Base-by-base conservation (phyloP, 2,888 invertebrate genomes). In the Troides aeacus region DNA sequence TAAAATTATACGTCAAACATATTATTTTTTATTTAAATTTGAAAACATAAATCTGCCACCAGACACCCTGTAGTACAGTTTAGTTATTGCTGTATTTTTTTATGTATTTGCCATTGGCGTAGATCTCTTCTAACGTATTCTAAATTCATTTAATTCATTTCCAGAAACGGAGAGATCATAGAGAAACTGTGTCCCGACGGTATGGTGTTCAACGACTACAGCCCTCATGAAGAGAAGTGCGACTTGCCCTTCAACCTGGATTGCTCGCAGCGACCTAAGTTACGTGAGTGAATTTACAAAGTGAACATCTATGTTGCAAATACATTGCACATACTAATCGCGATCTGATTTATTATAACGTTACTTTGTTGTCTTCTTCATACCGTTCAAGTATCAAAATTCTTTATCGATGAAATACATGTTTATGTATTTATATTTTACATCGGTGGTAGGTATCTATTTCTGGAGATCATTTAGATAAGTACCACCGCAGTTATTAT, bases 171-270 rank as follows among this genome's bases (percentile, higher is more conserved):
- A 36, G 93, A 93, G 76, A 94, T 95, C 68, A 95, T 94, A 1
- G 97, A 96, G 80, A 96, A 96, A 82, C 92, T 97, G 4, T 98
- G 97, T 75, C 96, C 97, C 0, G 97, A 98, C 82, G 97, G 97
- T 30, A 95, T 97, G 93, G 97, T 97, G 65, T 97, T 97, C 92
- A 97, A 97, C 78, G 97, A 97, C 87, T 97, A 95, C 87, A 96
- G 95, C 76, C 93, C 95, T 2, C 94, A 94, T 71, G 95, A 97
- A 70, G 97, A 97, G 85, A 97, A 97, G 82, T 97, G 97, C 78
- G 97, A 97, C 85, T 89, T 97, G 74, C 97, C 97, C 0, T 96
- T 96, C 86, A 97, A 97, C 79, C 95, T 97, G 71, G 97, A 97
- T 85, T 97, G 97, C 88, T 93, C 94, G 0, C 94, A 95, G 74